phyloP scores from a whole-genome alignment of 2,113 vertebrate genomes.

The Chascanopsetta lugubris region DNA sequence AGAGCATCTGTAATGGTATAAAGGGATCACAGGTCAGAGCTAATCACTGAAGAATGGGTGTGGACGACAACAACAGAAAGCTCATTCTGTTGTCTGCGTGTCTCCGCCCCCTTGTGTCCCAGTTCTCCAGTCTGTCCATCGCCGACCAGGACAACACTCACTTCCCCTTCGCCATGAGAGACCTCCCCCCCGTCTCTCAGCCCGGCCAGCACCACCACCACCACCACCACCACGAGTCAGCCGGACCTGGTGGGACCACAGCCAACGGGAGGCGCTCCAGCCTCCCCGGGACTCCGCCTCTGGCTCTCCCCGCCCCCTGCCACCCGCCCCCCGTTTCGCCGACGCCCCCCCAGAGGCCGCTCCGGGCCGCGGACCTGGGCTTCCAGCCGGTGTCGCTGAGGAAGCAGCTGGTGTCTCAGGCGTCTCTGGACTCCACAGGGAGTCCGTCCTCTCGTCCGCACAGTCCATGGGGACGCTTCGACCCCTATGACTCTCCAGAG shows the following conservation, averaged over 20 bases:
- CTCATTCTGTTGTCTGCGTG: no score
- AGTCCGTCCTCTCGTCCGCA: slow-evolving; percentile 62
- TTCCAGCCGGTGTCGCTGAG: slow-evolving; percentile 29
- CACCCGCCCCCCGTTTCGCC: slow-evolving; percentile 21
- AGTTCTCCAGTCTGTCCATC: slow-evolving; percentile 68
- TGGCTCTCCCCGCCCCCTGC: slow-evolving; percentile 1
- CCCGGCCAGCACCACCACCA: slow-evolving; percentile 2
- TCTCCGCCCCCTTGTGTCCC: slow-evolving; percentile 1
- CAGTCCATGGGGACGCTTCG: slow-evolving; percentile 69
- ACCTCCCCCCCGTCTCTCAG: slow-evolving; percentile 42
- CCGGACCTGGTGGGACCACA: slow-evolving; percentile 1
- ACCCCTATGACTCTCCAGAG: slow-evolving; percentile 73
- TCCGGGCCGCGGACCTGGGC: not conserved
- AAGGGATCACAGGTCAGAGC: slow-evolving; percentile 58
- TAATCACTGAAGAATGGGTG: slow-evolving; percentile 25
- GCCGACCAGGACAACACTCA: slow-evolving; percentile 59
- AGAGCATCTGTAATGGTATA: slow-evolving; percentile 42
- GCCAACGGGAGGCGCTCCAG: slow-evolving; percentile 32
- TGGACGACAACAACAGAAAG: slow-evolving; percentile 8
- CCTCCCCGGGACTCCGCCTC: slow-evolving; percentile 35
- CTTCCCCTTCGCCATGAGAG: slow-evolving; percentile 66
- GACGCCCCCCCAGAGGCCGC: slow-evolving; percentile 24
- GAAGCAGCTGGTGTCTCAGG: slow-evolving; percentile 56
- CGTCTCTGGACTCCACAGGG: slow-evolving; percentile 60
- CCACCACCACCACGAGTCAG: not conserved